These are phyloP conservation scores for Idris sp. DNA, from an alignment of 1,140 invertebrate genomes.

Conservation along the genomic window DNA sequence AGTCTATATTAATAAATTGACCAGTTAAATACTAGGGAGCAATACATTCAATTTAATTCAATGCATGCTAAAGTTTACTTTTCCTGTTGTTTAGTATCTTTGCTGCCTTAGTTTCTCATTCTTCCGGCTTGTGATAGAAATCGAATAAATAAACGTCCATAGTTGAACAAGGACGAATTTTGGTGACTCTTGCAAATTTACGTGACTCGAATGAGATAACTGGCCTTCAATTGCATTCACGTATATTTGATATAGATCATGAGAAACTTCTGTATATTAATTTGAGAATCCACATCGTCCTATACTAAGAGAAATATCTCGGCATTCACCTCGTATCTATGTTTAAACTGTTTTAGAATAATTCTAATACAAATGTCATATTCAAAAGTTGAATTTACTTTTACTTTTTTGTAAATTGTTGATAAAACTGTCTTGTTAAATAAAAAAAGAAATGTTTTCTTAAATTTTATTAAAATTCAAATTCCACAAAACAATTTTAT, in stretches of 20 bases:
- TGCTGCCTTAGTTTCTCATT: background rate
- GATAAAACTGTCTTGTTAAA: background rate
- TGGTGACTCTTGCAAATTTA: conserved; percentile 55
- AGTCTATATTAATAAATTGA: conserved; percentile 13
- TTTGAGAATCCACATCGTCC: conserved; percentile 37
- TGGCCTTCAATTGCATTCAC: conserved; percentile 47
- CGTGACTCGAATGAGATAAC: conserved; percentile 53
- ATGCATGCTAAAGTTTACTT: conserved; percentile 10
- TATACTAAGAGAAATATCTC: conserved; percentile 29
- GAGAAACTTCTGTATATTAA: conserved; percentile 51
- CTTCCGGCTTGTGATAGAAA: conserved; percentile 37
- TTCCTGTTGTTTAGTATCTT: conserved; percentile 20
- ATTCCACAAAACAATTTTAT: no score
- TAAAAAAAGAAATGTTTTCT: no score
- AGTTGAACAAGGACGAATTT: conserved; percentile 57
- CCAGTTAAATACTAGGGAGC: conserved; percentile 15
- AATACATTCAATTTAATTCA: conserved; percentile 9
- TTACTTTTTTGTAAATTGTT: background rate
- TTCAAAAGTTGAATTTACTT: conserved; percentile 8
- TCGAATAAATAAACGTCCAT: conserved; percentile 57
- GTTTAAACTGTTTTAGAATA: conserved; percentile 33
- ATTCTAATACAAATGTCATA: conserved; percentile 25
- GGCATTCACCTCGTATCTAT: conserved; percentile 9
- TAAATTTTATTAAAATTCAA: no score
- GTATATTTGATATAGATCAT: conserved; percentile 48